These are phyloP conservation scores for Lepidurus packardi DNA, from an alignment of 1,140 invertebrate genomes.

Conservation along the genomic window DNA sequence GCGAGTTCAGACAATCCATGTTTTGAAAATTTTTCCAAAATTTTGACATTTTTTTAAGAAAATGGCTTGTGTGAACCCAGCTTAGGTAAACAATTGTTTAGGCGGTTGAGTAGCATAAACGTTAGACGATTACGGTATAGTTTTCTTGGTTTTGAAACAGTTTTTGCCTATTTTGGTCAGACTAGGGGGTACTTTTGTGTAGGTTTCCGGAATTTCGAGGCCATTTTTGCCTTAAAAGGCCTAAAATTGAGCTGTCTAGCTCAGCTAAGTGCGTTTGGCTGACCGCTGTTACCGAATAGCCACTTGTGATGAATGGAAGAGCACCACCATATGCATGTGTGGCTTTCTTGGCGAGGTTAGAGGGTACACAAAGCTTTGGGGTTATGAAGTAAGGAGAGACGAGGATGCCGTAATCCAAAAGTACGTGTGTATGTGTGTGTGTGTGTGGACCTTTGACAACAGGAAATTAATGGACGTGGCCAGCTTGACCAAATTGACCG, in stretches of 20 bases:
- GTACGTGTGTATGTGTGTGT: not conserved
- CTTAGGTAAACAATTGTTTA: no score
- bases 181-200: not conserved
- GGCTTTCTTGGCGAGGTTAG: not conserved
- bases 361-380: not conserved
- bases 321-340: not conserved
- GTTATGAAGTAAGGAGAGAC: not conserved
- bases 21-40: no score
- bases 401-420: constrained; percentile 3
- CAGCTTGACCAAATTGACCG: constrained; percentile 1
- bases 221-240: not conserved
- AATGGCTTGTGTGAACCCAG: no score
- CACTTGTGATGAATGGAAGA: constrained; percentile 15
- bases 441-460: constrained; percentile 2
- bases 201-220: not conserved
- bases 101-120: no score
- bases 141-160: not conserved
- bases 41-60: no score
- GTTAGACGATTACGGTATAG: not conserved
- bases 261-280: not conserved
- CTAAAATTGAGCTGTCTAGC: not conserved
- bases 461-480: constrained; percentile 16
- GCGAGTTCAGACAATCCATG: not conserved
- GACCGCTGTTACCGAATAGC: not conserved
- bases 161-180: not conserved